These are phyloP conservation scores for Prolemur simus DNA, from an alignment of 2,113 vertebrate genomes.

Conservation along the genomic window DNA sequence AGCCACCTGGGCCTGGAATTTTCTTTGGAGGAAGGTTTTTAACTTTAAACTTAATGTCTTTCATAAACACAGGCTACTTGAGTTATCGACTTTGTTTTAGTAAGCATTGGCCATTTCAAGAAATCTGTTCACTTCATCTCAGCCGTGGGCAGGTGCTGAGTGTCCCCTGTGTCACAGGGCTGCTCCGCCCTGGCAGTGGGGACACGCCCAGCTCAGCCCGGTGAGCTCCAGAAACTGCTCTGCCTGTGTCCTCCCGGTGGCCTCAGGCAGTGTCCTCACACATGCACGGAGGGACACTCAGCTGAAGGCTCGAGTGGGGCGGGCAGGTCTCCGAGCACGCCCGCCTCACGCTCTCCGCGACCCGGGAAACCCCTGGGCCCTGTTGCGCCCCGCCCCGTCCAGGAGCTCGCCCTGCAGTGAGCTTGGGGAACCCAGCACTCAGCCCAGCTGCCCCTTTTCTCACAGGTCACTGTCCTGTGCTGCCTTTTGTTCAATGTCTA, in stretches of 20 bases:
- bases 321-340: neutral
- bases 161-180: too few species aligned
- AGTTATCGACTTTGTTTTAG: neutral
- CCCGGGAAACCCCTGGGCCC: neutral
- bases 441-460: neutral
- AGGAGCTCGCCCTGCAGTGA: neutral
- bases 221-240: neutral
- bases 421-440: neutral
- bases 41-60: neutral
- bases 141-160: neutral
- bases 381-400: neutral
- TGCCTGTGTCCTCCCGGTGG: neutral
- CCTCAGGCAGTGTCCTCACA: neutral
- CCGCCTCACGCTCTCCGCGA: neutral
- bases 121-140: neutral
- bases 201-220: neutral
- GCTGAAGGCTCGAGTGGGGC: neutral
- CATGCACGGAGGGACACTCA: neutral
- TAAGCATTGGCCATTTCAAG: neutral
- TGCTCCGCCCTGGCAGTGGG: neutral
- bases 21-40: neutral
- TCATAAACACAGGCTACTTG: neutral
- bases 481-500: neutral
- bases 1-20: neutral
- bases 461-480: neutral